Conservation (phyloP, 2,888 invertebrate species). For the Machimus atricapillus region DNA sequence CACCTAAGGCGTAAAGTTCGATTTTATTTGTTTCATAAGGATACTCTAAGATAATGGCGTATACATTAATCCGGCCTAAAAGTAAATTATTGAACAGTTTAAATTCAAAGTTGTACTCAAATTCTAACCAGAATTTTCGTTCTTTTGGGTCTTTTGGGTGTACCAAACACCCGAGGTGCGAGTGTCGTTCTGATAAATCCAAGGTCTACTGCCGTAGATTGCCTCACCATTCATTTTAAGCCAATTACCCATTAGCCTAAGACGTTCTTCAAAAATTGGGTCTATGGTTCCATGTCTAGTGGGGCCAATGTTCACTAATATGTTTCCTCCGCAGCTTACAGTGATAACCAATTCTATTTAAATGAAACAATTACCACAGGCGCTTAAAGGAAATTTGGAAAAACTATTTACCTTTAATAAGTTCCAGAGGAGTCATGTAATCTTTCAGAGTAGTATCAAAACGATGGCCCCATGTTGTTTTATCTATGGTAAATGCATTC, state of each 20-base stretch:
- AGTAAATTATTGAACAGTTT: neutral
- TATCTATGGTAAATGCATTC: conserved; percentile 92
- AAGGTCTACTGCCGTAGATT: conserved; percentile 80
- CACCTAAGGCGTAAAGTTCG: conserved; percentile 62
- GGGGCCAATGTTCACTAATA: conserved; percentile 78
- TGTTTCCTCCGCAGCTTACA: conserved; percentile 82
- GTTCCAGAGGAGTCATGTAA: conserved; percentile 72
- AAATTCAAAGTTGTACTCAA: neutral
- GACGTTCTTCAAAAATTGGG: conserved; percentile 86
- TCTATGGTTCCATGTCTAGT: conserved; percentile 86
- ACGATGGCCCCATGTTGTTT: conserved; percentile 84
- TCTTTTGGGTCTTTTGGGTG: conserved; percentile 64
- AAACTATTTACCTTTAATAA: conserved; percentile 65
- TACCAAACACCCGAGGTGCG: conserved; percentile 77
- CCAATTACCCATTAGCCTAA: conserved; percentile 82
- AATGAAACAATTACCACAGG: neutral
- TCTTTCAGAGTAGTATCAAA: conserved; percentile 75
- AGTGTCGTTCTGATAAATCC: conserved; percentile 84
- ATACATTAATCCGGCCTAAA: conserved; percentile 62
- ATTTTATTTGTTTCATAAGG: conserved; percentile 67
- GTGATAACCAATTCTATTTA: conserved; percentile 71
- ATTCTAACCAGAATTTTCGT: conserved; percentile 51
- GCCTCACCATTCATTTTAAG: conserved; percentile 85
- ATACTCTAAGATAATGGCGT: conserved; percentile 76
- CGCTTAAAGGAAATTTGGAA: neutral